Conservation (phyloP, 1,140 invertebrate species). For the Hylaeus volcanicus region DNA sequence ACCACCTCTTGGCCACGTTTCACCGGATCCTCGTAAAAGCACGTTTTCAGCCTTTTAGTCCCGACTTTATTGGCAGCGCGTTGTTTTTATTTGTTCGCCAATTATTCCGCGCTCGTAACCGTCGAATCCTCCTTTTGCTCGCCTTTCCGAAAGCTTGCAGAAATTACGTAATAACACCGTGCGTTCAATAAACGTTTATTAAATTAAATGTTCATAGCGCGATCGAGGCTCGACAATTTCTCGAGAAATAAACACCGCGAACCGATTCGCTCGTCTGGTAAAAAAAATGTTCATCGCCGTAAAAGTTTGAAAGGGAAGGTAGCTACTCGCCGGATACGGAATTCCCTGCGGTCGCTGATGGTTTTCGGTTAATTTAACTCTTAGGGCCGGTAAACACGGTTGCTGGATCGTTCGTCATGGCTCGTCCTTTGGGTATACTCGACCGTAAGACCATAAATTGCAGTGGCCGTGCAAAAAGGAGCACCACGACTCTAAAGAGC, state of each 20-base stretch:
- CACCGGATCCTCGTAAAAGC: not conserved
- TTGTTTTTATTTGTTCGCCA: too few relatives aligned
- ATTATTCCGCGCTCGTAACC: too few relatives aligned
- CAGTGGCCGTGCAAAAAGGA: not conserved
- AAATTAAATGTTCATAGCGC: too few relatives aligned
- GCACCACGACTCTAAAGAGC: not conserved
- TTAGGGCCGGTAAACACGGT: slow-evolving; percentile 54
- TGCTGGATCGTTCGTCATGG: slow-evolving; percentile 68
- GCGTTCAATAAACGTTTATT: too few relatives aligned
- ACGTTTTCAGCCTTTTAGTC: not conserved
- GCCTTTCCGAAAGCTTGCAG: too few relatives aligned
- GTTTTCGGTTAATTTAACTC: slow-evolving; percentile 71
- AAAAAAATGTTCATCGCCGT: not conserved
- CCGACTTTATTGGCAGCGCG: too few relatives aligned
- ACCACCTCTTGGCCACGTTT: not conserved
- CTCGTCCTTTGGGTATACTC: slow-evolving; percentile 55
- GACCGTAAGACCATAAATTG: slow-evolving; percentile 11
- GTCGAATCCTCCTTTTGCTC: too few relatives aligned
- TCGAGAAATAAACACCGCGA: too few relatives aligned
- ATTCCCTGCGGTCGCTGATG: slow-evolving; percentile 63
- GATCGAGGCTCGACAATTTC: too few relatives aligned
- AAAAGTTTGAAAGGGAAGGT: not conserved
- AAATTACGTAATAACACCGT: too few relatives aligned
- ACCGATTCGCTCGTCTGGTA: too few relatives aligned
- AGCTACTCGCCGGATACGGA: slow-evolving; percentile 4